A percentile compares a stretch with the other conserved stretches of the same genome.
Evolutionary conservation across 1,140 invertebrate genomes (phyloP).

Genomic region (Heterodera schachtii): DNA sequence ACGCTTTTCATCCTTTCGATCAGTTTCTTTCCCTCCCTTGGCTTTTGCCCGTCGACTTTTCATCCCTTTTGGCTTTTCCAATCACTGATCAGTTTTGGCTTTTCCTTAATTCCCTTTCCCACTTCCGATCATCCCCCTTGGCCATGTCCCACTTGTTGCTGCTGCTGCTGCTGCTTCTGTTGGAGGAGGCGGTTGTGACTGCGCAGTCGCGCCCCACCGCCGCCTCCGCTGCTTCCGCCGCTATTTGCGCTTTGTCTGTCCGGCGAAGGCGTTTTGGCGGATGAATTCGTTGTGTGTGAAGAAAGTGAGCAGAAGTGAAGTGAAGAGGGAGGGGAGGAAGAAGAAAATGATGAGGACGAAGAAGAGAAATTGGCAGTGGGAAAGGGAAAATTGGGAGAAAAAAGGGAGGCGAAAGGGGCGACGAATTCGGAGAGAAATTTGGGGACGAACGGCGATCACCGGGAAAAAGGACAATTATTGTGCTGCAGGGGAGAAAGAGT

Average conservation of each 20-base stretch:
- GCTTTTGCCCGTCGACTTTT: too few species aligned
- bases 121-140: too few species aligned
- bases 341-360: not conserved
- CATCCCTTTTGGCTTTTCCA: too few species aligned
- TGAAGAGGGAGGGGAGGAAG: not conserved
- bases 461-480: too few species aligned
- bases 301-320: not conserved
- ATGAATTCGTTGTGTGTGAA: not conserved
- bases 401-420: too few species aligned
- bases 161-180: not conserved
- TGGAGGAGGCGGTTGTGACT: slow-evolving; percentile 4
- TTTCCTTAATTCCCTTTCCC: too few species aligned
- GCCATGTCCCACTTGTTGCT: not conserved
- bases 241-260: slow-evolving; percentile 11
- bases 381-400: not conserved
- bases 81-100: too few species aligned
- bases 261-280: slow-evolving; percentile 12
- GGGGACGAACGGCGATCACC: not conserved
- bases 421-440: not conserved
- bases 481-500: too few species aligned
- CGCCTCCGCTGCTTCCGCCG: slow-evolving; percentile 12
- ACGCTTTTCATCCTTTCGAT: not conserved
- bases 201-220: slow-evolving; percentile 6
- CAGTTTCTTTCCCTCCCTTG: not conserved
- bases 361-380: not conserved